phyloP scores from a whole-genome alignment of 2,888 invertebrate species.

The Eilema caniola region DNA sequence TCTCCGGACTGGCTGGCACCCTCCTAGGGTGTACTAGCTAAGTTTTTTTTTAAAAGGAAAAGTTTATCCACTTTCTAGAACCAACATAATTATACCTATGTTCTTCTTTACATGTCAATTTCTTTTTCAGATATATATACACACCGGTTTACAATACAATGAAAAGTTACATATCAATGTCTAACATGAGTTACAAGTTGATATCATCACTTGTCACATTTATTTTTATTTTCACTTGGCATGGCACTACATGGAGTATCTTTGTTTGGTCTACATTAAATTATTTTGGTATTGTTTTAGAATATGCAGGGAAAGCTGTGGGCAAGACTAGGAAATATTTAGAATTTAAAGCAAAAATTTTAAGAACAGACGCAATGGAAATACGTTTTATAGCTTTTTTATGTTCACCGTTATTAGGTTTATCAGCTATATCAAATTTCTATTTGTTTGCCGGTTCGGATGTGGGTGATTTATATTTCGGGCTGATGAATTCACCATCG shows the following conservation, averaged over 20 bases:
- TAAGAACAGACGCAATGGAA: conserved; percentile 77
- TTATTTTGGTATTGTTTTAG: conserved; percentile 92
- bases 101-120: not conserved
- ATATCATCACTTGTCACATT: conserved; percentile 92
- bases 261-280: conserved; percentile 96
- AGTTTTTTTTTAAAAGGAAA: no score
- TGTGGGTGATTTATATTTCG: conserved; percentile 91
- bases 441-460: conserved; percentile 94
- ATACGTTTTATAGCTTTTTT: conserved; percentile 90
- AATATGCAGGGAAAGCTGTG: conserved; percentile 87
- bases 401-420: conserved; percentile 91
- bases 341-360: conserved; percentile 70
- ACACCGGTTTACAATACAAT: conserved; percentile 86
- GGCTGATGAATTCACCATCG: conserved; percentile 82
- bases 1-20: no score
- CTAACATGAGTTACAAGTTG: conserved; percentile 86
- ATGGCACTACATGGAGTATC: conserved; percentile 92
- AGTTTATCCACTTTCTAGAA: no score
- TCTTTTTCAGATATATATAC: conserved; percentile 92
- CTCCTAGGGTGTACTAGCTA: no score
- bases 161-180: conserved; percentile 61
- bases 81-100: not conserved
- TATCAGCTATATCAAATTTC: conserved; percentile 95
- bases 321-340: conserved; percentile 79
- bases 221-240: conserved; percentile 96